A percentile compares a stretch with the other conserved stretches of the same genome.
These are phyloP conservation scores for Phortica variegata DNA, from an alignment of 1,140 invertebrate genomes.

Conservation along the genomic window DNA sequence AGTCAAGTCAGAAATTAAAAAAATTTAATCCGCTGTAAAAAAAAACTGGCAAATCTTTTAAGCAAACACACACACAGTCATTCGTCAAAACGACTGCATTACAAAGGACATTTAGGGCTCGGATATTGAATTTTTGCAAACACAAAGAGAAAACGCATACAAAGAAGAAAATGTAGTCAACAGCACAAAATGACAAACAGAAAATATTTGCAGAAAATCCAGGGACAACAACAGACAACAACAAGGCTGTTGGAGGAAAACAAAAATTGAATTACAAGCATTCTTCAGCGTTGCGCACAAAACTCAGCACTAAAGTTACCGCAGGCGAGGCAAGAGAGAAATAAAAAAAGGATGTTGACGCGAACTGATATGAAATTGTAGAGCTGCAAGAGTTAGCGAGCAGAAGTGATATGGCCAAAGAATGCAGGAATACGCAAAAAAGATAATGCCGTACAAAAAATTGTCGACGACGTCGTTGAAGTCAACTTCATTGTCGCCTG, in stretches of 20 bases:
- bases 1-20: no score
- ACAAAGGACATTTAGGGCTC: conserved; percentile 48
- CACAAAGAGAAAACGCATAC: conserved; percentile 51
- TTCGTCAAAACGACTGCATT: conserved; percentile 50
- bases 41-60: no score
- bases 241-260: no score
- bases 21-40: no score
- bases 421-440: no score
- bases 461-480: background rate
- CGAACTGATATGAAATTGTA: conserved; percentile 46
- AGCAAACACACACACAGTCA: no score
- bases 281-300: background rate
- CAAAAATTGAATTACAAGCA: conserved; percentile 49
- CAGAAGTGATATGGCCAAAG: conserved; percentile 27
- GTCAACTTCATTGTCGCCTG: conserved; percentile 11
- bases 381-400: conserved; percentile 27
- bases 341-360: conserved; percentile 40
- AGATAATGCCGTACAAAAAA: no score
- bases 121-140: conserved; percentile 51
- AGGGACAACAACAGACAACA: no score
- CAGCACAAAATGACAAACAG: conserved; percentile 39
- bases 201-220: background rate
- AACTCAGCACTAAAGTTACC: conserved; percentile 28
- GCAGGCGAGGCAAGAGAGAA: conserved; percentile 27
- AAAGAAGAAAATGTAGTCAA: no score